Base-by-base conservation (phyloP, 1,140 invertebrate genomes). In the Proctacanthus coquilletti region DNA sequence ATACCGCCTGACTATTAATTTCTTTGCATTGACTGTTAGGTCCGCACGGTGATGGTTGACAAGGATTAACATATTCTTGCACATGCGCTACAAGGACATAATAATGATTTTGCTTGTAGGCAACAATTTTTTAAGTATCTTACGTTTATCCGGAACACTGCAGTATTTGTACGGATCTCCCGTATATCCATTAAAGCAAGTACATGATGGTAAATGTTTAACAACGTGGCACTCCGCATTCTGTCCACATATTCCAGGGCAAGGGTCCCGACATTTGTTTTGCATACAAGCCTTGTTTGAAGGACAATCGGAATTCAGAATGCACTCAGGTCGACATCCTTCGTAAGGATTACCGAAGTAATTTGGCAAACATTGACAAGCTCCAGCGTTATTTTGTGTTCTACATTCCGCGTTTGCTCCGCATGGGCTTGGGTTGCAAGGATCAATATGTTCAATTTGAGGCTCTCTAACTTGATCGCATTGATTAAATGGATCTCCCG, bases 401-500 rank as follows among this genome's bases (percentile, higher is more conserved):
- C 80, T 73, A 53, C 82, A 87, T 20, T 75, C 63, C 10, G 82
- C 80, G 34, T 72, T 72, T 10, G 72, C 47, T 5, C 81, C 84
- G 56, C 83, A 87, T 6, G 79, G 77, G 17, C 71, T 74, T 27
- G 76, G 76, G 41, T 66, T 62, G 48, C 78, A 81, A 18, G 72
- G 74, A 41, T 62, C 60, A 21, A 64, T 66, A 18, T 50, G 51
- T 56, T 52, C 45, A n/a, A 35, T 69, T 70, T 49, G 72, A 76
- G 18, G 70, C 75, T 15, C 60, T 18, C 45, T 45, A 33, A 20
- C 60, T 52, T 48, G 60, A 8, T 52, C 58, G 14, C 74, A 77
- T 44, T 62, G 59, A 20, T 68, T 57, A 44, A 74, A 72, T 15
- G 75, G 72, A 53, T 78, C 68, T 11, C 75, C 75, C 23, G 56